A percentile compares a stretch with the other conserved stretches of the same genome.
Evolutionary conservation across 2,797 vertebrate species (phyloP).

Genomic region (Thaleichthys pacificus): DNA sequence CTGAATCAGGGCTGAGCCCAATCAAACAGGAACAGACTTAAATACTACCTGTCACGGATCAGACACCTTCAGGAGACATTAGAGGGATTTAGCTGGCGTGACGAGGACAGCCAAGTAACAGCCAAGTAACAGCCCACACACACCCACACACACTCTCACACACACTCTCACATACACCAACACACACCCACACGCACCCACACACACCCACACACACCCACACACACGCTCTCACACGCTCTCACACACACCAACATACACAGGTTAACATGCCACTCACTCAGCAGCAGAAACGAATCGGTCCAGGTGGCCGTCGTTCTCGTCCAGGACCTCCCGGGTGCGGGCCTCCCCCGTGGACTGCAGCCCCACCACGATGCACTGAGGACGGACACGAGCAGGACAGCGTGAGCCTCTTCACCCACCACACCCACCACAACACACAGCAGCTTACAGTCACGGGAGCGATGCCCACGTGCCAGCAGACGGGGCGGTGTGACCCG

Average conservation of each 20-base stretch:
- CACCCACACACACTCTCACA: constrained; percentile 12
- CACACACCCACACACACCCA: neutral
- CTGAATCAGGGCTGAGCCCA: neutral
- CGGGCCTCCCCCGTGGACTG: constrained; percentile 98
- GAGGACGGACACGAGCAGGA: constrained; percentile 11
- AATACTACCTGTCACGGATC: too few relatives aligned
- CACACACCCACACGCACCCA: too few relatives aligned
- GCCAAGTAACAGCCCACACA: neutral
- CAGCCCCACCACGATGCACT: constrained; percentile 95
- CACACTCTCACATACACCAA: too few relatives aligned
- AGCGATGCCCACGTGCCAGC: too few relatives aligned
- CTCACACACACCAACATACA: neutral
- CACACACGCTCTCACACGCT: neutral
- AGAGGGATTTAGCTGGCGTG: too few relatives aligned
- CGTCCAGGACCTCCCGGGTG: constrained; percentile 93
- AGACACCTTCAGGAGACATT: too few relatives aligned
- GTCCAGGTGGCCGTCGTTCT: constrained; percentile 92
- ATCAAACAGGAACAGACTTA: too few relatives aligned
- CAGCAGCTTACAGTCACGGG: neutral
- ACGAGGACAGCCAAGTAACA: too few relatives aligned
- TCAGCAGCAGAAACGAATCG: constrained; percentile 97
- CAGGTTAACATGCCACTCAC: constrained; percentile 71
- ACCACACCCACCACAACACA: neutral
- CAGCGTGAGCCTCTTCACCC: neutral
- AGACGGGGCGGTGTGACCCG: too few relatives aligned